phyloP scores from a whole-genome alignment of 2,888 invertebrate species.

The Euproctis similis region DNA sequence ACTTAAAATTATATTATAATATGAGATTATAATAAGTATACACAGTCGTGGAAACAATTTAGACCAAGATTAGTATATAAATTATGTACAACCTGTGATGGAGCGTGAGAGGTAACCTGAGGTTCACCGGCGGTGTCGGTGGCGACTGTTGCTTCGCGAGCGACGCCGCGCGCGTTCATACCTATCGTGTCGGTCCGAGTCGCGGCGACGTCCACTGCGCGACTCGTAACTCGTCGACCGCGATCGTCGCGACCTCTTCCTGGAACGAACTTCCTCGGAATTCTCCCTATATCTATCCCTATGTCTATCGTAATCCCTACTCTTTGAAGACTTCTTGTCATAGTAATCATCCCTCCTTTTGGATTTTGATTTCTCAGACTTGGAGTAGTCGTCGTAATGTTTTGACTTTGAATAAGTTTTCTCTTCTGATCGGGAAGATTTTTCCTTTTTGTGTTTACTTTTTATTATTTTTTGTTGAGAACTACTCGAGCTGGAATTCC shows the following conservation, averaged over 20 bases:
- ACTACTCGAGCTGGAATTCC: constrained; percentile 45
- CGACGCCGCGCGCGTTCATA: constrained; percentile 48
- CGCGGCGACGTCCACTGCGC: constrained; percentile 36
- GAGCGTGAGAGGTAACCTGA: constrained; percentile 59
- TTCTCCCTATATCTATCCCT: constrained; percentile 52
- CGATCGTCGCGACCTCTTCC: constrained; percentile 51
- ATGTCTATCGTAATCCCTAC: constrained; percentile 45
- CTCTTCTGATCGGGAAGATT: constrained; percentile 37
- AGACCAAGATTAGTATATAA: too few relatives aligned
- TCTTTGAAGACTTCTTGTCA: constrained; percentile 46
- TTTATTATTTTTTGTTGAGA: constrained; percentile 47
- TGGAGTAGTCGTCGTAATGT: constrained; percentile 44
- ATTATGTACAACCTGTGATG: constrained; percentile 59
- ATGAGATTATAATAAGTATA: too few relatives aligned
- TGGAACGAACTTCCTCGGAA: constrained; percentile 51
- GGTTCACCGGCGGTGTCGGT: constrained; percentile 62
- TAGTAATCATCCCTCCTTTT: constrained; percentile 46
- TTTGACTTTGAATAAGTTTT: constrained; percentile 41
- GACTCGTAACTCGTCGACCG: constrained; percentile 55
- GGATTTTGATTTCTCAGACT: constrained; percentile 36
- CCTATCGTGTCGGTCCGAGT: constrained; percentile 40
- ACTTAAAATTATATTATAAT: too few relatives aligned
- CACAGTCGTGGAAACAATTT: too few relatives aligned
- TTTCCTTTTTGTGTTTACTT: constrained; percentile 43
- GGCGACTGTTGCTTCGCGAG: constrained; percentile 50